Conservation (phyloP, 2,888 invertebrate species). For the Carterocephalus palaemon region DNA sequence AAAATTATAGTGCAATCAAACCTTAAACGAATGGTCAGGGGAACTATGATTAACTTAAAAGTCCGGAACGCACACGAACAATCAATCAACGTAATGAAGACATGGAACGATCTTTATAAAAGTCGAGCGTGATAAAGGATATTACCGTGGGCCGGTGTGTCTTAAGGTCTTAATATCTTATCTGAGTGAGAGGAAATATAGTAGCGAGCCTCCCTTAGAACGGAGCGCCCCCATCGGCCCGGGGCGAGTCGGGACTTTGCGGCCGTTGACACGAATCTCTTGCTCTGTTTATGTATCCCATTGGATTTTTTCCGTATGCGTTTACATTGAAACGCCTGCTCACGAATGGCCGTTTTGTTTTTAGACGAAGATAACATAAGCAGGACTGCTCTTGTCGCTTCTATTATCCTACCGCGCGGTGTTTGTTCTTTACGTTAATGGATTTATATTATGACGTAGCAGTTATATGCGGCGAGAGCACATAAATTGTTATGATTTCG, state of each 20-base stretch:
- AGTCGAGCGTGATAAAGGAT: conserved; percentile 55
- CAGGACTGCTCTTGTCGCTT: conserved; percentile 15
- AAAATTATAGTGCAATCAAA: conserved; percentile 5
- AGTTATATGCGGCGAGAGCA: no score
- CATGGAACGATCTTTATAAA: conserved; percentile 48
- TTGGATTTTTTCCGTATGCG: conserved; percentile 65
- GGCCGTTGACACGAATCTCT: conserved; percentile 76
- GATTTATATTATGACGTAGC: conserved; percentile 3
- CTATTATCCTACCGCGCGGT: conserved; percentile 13
- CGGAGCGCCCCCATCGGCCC: conserved; percentile 43
- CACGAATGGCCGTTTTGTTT: conserved; percentile 59
- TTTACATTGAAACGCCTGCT: conserved; percentile 55
- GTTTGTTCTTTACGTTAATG: conserved; percentile 10
- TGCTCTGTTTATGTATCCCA: conserved; percentile 68
- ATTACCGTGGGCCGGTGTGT: conserved; percentile 54
- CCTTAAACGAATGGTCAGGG: conserved; percentile 8
- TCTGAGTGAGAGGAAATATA: conserved; percentile 56
- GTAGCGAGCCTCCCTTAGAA: conserved; percentile 65
- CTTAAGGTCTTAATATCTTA: conserved; percentile 65
- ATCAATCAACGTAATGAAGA: conserved; percentile 50
- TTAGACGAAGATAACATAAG: conserved; percentile 40
- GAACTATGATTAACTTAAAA: conserved; percentile 21
- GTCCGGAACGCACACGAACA: conserved; percentile 30
- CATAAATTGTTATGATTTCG: no score
- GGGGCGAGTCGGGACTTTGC: conserved; percentile 40